Base-by-base conservation (phyloP, 2,113 vertebrate species). In the Phainopepla nitens region DNA sequence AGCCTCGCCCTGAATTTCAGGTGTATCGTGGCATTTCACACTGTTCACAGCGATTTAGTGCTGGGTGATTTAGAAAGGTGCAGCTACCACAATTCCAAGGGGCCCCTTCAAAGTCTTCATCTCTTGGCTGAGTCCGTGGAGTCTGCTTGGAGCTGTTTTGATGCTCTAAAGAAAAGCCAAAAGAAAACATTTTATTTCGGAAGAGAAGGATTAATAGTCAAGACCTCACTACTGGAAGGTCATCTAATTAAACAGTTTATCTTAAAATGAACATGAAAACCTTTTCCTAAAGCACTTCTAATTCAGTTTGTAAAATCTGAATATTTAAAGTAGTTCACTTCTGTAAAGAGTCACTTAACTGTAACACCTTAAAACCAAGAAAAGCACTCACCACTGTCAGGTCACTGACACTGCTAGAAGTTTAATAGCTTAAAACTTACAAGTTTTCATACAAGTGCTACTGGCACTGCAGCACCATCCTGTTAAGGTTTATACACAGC, bases 41-140 rank as follows among this genome's bases (percentile, higher is more conserved):
- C 96, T 99, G 99, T 98, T 99, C 99, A 96, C 99, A 99, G 97
- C 99, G 99, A 97, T 99, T 99, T 87, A 99, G 98, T 64, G 99
- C 99, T 50, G 99, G 99, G 90, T 99, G 99, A 97, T 99, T 99
- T 96, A 99, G 99, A 97, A 99, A 99, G 95, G 99, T 99, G 98
- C 99, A 99, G 97, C 99, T 99, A 92, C 99, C 99, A 97, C 99
- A 99, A 98, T 99, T 99, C 99, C 99, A 99, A 15, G 99, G 99
- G 87, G 99, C 99, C 27, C 99, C 99, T 98, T 99, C 99, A 23
- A 99, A 99, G 97, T 99, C 99, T 97, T 99, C 99, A 87, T 99
- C 99, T 97, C 98, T 98, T 91, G 98, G 98, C 27, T 98, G 98
- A 71, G 88, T 95, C 41, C 94, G 97, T 78, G 96, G 87, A 87